These are phyloP conservation scores for Bradypus variegatus DNA, from an alignment of 2,797 vertebrate genomes.

Conservation along the genomic window DNA sequence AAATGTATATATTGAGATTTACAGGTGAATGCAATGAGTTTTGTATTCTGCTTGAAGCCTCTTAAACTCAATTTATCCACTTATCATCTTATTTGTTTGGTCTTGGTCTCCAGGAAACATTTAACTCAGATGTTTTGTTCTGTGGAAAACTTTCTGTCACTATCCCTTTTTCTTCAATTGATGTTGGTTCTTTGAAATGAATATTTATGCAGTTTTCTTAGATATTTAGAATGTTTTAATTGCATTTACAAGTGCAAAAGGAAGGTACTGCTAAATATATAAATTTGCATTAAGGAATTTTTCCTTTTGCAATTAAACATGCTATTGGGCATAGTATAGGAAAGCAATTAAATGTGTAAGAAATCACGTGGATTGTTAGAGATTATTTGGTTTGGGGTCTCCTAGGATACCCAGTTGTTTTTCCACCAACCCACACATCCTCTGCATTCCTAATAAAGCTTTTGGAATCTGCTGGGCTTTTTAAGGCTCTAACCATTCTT, in stretches of 20 bases:
- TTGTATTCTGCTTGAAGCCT: not conserved
- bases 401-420: constrained; percentile 63
- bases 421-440: constrained; percentile 52
- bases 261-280: not conserved
- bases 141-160: not conserved
- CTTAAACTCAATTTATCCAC: not conserved
- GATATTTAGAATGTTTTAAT: not conserved
- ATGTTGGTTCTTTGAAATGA: not conserved
- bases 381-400: constrained; percentile 52
- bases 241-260: constrained; percentile 2
- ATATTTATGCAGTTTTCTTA: constrained; percentile 30
- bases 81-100: not conserved
- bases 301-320: constrained; percentile 44
- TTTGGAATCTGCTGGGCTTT: constrained; percentile 48
- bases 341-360: constrained; percentile 46
- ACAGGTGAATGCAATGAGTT: not conserved
- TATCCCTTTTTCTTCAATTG: not conserved
- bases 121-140: not conserved
- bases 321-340: constrained; percentile 32
- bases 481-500: constrained; percentile 39
- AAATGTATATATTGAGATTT: not conserved
- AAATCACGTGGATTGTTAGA: constrained; percentile 41
- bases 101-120: not conserved
- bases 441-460: constrained; percentile 55
- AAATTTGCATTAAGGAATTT: constrained; percentile 37